phyloP scores from a whole-genome alignment of 2,113 vertebrate genomes.

The Pontoporia blainvillei region DNA sequence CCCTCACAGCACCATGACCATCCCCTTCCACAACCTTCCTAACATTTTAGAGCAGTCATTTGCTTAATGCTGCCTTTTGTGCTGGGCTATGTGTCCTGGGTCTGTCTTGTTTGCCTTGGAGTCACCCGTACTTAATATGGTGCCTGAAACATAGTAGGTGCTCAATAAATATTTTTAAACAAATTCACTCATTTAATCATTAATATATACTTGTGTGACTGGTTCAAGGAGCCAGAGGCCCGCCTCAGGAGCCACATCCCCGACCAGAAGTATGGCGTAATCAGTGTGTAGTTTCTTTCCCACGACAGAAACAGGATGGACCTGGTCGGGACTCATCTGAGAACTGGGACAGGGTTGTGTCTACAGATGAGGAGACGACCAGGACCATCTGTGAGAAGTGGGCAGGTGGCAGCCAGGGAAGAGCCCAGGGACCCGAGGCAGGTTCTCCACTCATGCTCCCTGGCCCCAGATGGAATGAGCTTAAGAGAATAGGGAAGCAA shows the following conservation, averaged over 20 bases:
- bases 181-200: background rate
- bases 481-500: background rate
- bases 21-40: background rate
- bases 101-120: background rate
- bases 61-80: background rate
- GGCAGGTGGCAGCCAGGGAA: background rate
- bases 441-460: accelerated
- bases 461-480: background rate
- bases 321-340: background rate
- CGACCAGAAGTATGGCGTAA: background rate
- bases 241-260: background rate
- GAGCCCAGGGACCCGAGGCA: background rate
- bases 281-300: background rate
- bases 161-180: background rate
- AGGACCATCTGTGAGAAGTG: background rate
- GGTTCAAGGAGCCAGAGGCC: background rate
- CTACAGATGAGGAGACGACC: no score
- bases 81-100: background rate
- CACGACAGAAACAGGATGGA: accelerated
- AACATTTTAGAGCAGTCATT: background rate
- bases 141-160: background rate
- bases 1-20: background rate
- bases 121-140: background rate
- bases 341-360: background rate
- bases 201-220: background rate